Conservation (phyloP, 2,797 vertebrate species). For the Danio kyathit region DNA sequence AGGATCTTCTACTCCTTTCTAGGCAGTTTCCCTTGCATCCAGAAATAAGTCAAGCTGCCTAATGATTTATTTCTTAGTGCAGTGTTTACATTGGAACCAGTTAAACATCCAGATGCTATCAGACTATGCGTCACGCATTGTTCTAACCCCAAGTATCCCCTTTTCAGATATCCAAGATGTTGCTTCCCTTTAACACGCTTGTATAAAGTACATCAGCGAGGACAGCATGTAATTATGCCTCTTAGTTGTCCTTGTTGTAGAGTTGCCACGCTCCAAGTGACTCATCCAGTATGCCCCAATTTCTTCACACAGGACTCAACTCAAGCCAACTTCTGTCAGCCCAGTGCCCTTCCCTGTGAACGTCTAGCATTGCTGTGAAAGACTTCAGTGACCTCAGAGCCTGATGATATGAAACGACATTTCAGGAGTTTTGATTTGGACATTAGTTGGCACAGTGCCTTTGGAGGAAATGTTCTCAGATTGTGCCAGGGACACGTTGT, state of each 20-base stretch:
- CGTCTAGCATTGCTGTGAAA: constrained; percentile 6
- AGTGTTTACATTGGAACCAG: constrained; percentile 9
- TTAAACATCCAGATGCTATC: constrained; percentile 3
- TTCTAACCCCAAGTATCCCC: neutral
- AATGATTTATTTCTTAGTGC: constrained; percentile 9
- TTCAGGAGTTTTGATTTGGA: neutral
- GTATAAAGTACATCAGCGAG: constrained; percentile 10
- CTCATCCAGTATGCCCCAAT: constrained; percentile 34
- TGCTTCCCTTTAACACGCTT: constrained; percentile 15
- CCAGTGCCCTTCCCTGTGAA: neutral
- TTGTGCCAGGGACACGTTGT: neutral
- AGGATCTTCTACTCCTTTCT: neutral
- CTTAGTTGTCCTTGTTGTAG: constrained; percentile 35
- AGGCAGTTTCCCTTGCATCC: constrained; percentile 2
- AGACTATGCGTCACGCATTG: neutral
- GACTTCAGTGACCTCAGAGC: neutral
- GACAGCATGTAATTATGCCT: neutral
- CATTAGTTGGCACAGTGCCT: constrained; percentile 1
- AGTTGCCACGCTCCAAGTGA: constrained; percentile 26
- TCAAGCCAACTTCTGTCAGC: constrained; percentile 35
- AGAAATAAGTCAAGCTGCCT: constrained; percentile 1
- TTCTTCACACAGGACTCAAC: constrained; percentile 6
- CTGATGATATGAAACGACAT: neutral
- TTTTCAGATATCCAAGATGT: constrained; percentile 3
- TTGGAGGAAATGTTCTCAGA: neutral